phyloP scores from a whole-genome alignment of 1,140 invertebrate genomes.

The Sycobia sp. region DNA sequence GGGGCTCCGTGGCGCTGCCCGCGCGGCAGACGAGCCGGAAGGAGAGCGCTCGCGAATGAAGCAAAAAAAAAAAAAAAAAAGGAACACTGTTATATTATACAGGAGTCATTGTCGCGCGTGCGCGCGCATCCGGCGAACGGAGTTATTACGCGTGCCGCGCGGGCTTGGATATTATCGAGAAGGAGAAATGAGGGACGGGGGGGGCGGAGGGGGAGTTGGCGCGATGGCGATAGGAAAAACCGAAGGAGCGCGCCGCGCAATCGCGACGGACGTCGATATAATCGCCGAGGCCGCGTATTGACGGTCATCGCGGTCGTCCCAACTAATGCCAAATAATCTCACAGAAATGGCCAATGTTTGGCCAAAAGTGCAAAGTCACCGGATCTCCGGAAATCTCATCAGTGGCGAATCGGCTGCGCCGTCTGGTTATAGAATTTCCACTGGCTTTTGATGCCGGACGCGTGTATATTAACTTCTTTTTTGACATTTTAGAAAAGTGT shows the following conservation, averaged over 20 bases:
- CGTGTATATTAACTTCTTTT: slow-evolving; percentile 12
- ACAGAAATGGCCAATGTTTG: too few relatives aligned
- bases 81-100: slow-evolving; percentile 44
- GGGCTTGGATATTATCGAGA: slow-evolving; percentile 15
- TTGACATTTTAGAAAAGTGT: too few relatives aligned
- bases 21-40: slow-evolving; percentile 40
- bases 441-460: slow-evolving; percentile 43
- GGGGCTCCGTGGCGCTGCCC: too few relatives aligned
- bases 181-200: background rate
- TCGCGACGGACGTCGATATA: slow-evolving; percentile 54
- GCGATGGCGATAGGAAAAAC: slow-evolving; percentile 11
- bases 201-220: background rate
- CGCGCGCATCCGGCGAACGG: slow-evolving; percentile 16
- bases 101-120: slow-evolving; percentile 30
- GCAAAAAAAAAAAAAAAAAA: slow-evolving; percentile 19
- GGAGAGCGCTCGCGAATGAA: slow-evolving; percentile 47
- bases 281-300: slow-evolving; percentile 47
- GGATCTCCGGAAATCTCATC: too few relatives aligned
- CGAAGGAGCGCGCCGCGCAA: slow-evolving; percentile 39
- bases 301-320: too few relatives aligned
- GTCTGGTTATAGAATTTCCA: too few relatives aligned
- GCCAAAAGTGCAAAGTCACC: too few relatives aligned
- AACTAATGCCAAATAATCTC: too few relatives aligned
- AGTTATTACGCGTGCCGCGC: slow-evolving; percentile 35
- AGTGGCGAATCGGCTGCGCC: too few relatives aligned